Evolutionary conservation across 2,113 vertebrate genomes (phyloP).

Genomic region (Carlito syrichta): DNA sequence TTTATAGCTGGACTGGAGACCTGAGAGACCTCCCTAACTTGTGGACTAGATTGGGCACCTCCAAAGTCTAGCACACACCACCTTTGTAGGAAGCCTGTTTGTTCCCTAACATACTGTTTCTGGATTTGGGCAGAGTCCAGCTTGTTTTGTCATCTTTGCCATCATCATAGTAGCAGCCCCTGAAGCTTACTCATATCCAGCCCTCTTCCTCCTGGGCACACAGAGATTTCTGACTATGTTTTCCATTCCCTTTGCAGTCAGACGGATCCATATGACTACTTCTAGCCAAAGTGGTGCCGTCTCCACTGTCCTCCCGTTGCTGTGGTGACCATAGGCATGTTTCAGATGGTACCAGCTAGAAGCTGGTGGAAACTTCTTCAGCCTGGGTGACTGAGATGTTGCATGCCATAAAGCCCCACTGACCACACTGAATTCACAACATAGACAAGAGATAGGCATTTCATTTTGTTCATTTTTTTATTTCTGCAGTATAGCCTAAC

Average conservation of each 20-base stretch:
- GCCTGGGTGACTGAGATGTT: background rate
- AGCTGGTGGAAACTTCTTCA: background rate
- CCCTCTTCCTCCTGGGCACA: background rate
- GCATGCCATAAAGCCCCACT: background rate
- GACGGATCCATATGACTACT: background rate
- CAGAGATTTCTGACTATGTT: background rate
- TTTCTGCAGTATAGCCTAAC: background rate
- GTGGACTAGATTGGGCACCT: background rate
- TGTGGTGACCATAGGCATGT: fast-evolving
- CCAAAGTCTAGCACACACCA: background rate
- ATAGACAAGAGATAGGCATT: background rate
- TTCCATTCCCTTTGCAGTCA: background rate
- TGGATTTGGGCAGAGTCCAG: background rate
- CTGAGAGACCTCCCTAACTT: background rate
- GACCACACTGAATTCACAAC: background rate
- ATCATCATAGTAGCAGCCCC: fast-evolving
- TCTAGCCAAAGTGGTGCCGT: background rate
- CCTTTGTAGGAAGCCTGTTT: background rate
- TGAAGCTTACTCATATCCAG: background rate
- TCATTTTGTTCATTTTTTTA: background rate
- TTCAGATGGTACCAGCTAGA: background rate
- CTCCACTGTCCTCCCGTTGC: background rate
- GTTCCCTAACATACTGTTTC: background rate
- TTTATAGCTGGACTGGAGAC: background rate
- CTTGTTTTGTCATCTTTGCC: background rate